These are phyloP conservation scores for Cephus runcator DNA, from an alignment of 2,888 invertebrate genomes.

Conservation along the genomic window DNA sequence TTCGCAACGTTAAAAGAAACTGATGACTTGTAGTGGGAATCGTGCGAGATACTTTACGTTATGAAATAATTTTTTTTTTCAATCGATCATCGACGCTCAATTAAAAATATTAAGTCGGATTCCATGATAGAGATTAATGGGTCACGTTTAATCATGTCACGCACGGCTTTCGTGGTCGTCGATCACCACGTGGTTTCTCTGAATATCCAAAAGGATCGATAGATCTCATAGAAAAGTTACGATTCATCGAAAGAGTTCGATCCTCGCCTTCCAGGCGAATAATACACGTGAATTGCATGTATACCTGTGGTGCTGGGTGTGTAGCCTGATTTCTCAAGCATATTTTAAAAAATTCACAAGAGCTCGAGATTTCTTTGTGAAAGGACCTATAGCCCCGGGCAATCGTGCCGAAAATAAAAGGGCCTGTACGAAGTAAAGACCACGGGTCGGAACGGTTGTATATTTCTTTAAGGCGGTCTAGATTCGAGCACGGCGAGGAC, in stretches of 20 bases:
- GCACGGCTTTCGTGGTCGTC: not conserved
- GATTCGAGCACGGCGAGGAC: slow-evolving; percentile 7
- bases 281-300: not conserved
- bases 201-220: not conserved
- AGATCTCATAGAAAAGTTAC: not conserved
- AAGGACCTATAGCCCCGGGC: not conserved
- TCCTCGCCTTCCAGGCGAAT: not conserved
- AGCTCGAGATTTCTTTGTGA: not conserved
- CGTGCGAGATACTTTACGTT: too few relatives aligned
- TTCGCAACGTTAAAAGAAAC: too few relatives aligned
- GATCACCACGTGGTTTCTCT: not conserved
- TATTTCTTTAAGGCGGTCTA: slow-evolving; percentile 5
- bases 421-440: not conserved
- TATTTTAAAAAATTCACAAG: not conserved
- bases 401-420: not conserved
- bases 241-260: not conserved
- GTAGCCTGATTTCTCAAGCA: not conserved
- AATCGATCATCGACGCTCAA: not conserved
- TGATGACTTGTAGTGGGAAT: too few relatives aligned
- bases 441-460: not conserved
- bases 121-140: not conserved
- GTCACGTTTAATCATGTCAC: not conserved
- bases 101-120: not conserved
- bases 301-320: not conserved
- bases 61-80: too few relatives aligned